Base-by-base conservation (phyloP, 2,113 vertebrate species). In the Caranx ignobilis region DNA sequence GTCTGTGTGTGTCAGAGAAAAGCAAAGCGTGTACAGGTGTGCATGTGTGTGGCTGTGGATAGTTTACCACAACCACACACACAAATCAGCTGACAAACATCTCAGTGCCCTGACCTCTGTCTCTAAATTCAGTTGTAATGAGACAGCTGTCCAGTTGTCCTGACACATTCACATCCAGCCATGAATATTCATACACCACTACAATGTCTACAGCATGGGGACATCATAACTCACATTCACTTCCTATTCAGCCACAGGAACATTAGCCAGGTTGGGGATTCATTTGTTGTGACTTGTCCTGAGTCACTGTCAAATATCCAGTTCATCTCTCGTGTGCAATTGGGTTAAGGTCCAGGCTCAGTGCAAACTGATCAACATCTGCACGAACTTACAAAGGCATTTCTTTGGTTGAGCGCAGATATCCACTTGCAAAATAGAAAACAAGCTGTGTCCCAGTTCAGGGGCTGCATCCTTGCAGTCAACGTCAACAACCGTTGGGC, bases 1-100 rank as follows among this genome's bases (percentile, higher is more conserved):
- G 77, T 87, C 39, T 62, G 73, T 70, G 85, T 82, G 64, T 78
- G 77, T 89, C 65, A 62, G 73, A 65, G 59, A 48, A 71, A 79
- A 75, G 70, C 67, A 55, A 73, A 59, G 54, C 15, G 31, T 79
- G 39, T 79, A 31, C 55, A 75, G 70, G 13, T 59, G 61, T 69
- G 61, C 59, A 74, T 56, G 37, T 82, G 41, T 65, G 83, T 11
- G 11, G 3, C 15, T 48, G 11, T 15, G 63, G 11, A 43, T 34
- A 48, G 31, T 67, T 67, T 35, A 66, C 9, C 9, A 74, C 61
- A 41, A 4, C 15, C 61, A 48, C 41, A 87, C 60, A 73, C 43
- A 74, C 66, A 77, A 73, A 75, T 79, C 75, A 83, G 73, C 66
- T 67, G 31, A 79, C 71, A 80, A 74, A 68, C 63, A 43, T 54